These are phyloP conservation scores for Sarcophaga rosellei DNA, from an alignment of 2,888 invertebrate species.

Conservation along the genomic window DNA sequence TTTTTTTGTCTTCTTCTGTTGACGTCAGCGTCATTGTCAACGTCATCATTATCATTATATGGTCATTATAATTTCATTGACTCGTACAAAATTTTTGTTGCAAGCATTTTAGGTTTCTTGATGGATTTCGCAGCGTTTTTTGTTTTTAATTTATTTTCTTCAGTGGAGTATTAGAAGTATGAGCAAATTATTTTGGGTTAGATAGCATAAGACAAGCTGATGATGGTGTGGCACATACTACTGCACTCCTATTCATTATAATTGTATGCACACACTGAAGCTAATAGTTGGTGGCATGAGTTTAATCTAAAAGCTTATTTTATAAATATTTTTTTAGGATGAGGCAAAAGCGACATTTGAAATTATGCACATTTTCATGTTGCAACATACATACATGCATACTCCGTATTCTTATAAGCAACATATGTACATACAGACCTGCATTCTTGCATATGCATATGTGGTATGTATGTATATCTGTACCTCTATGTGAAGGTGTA, in stretches of 20 bases:
- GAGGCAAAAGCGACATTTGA: constrained; percentile 30
- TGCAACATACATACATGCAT: background rate
- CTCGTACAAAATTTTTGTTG: constrained; percentile 26
- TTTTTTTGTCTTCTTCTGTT: constrained; percentile 56
- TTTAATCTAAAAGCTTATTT: constrained; percentile 22
- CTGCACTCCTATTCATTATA: background rate
- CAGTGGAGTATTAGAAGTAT: constrained; percentile 22
- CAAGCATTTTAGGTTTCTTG: constrained; percentile 26
- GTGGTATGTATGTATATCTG: background rate
- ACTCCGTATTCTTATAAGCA: no score
- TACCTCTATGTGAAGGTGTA: constrained; percentile 13
- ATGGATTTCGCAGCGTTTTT: background rate
- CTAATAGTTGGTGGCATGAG: constrained; percentile 18
- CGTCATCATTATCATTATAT: constrained; percentile 30
- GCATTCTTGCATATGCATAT: constrained; percentile 6
- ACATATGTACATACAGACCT: background rate
- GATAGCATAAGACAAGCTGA: constrained; percentile 5
- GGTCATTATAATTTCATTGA: constrained; percentile 55
- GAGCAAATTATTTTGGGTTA: constrained; percentile 26
- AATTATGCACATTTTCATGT: constrained; percentile 4
- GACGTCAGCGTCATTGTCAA: constrained; percentile 32
- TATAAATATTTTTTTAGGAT: background rate
- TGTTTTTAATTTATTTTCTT: constrained; percentile 6
- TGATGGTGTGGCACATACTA: constrained; percentile 7
- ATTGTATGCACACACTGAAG: background rate